These are phyloP conservation scores for Andrena trimmerana DNA, from an alignment of 2,888 invertebrate species.

Conservation along the genomic window DNA sequence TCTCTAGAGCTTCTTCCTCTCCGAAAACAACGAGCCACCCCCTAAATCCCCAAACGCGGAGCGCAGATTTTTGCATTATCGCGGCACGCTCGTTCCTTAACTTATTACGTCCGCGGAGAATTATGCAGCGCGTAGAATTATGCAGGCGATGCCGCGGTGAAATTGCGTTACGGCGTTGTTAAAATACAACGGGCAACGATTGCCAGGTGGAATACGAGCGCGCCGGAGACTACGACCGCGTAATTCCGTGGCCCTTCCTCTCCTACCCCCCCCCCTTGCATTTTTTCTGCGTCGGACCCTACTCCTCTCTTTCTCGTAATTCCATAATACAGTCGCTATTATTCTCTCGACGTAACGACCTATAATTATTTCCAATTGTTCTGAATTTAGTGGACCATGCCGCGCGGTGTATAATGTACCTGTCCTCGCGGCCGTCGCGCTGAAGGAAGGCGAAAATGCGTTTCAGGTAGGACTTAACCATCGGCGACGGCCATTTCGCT, in stretches of 20 bases:
- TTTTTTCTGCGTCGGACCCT: neutral
- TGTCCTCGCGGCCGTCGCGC: constrained; percentile 2
- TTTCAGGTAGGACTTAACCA: constrained; percentile 49
- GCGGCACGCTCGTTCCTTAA: neutral
- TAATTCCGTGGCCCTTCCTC: constrained; percentile 22
- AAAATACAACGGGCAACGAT: constrained; percentile 1
- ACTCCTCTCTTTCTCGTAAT: neutral
- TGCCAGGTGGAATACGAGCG: constrained; percentile 17
- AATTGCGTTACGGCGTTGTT: constrained; percentile 37
- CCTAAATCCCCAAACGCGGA: neutral
- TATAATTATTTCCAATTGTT: constrained; percentile 62
- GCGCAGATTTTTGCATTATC: neutral
- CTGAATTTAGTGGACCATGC: constrained; percentile 49
- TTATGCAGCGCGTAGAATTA: constrained; percentile 20
- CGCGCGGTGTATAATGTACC: constrained; percentile 13
- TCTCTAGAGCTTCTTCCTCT: neutral
- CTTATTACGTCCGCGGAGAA: neutral
- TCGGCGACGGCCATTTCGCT: constrained; percentile 50
- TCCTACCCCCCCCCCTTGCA: neutral
- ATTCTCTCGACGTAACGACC: constrained; percentile 53
- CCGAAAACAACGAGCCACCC: neutral
- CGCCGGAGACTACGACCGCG: neutral
- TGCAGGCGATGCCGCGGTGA: neutral
- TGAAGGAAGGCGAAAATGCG: constrained; percentile 50
- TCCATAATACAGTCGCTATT: constrained; percentile 43